Evolutionary conservation across 2,888 invertebrate species (phyloP).

Genomic region (Oegoconia quadripuncta): DNA sequence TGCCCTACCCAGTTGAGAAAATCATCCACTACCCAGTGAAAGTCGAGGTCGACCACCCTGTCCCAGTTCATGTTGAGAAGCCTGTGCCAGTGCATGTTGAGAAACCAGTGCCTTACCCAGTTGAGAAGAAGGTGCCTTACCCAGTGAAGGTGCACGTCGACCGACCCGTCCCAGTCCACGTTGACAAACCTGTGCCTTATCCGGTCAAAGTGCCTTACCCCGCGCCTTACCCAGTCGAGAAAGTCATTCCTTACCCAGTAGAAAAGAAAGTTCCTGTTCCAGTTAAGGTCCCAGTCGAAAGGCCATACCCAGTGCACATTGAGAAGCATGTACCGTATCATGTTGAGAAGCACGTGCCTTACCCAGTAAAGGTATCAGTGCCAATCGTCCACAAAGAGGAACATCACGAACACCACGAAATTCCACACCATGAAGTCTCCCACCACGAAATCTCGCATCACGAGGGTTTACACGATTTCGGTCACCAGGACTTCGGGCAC

Average conservation of each 20-base stretch:
- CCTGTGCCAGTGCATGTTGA: slow-evolving; percentile 85
- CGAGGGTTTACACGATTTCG: neutral
- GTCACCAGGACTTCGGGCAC: slow-evolving; percentile 3
- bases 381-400: slow-evolving; percentile 78
- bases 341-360: slow-evolving; percentile 83
- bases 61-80: slow-evolving; percentile 83
- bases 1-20: slow-evolving; percentile 87
- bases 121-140: slow-evolving; percentile 84
- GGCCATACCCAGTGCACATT: slow-evolving; percentile 80
- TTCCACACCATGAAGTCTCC: no score
- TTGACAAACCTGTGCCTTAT: slow-evolving; percentile 88
- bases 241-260: slow-evolving; percentile 82
- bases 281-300: slow-evolving; percentile 81
- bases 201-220: slow-evolving; percentile 86
- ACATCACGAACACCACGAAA: slow-evolving; percentile 42
- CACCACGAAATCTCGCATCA: slow-evolving; percentile 10
- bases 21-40: slow-evolving; percentile 85
- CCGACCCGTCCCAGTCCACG: slow-evolving; percentile 85
- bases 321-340: slow-evolving; percentile 84
- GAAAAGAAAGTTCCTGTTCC: slow-evolving; percentile 83
- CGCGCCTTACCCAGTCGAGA: slow-evolving; percentile 84
- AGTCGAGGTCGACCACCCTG: slow-evolving; percentile 83
- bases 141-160: slow-evolving; percentile 84
- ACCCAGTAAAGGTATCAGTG: slow-evolving; percentile 84
- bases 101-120: slow-evolving; percentile 86